phyloP scores from a whole-genome alignment of 2,888 invertebrate species.

The Melanargia galathea region DNA sequence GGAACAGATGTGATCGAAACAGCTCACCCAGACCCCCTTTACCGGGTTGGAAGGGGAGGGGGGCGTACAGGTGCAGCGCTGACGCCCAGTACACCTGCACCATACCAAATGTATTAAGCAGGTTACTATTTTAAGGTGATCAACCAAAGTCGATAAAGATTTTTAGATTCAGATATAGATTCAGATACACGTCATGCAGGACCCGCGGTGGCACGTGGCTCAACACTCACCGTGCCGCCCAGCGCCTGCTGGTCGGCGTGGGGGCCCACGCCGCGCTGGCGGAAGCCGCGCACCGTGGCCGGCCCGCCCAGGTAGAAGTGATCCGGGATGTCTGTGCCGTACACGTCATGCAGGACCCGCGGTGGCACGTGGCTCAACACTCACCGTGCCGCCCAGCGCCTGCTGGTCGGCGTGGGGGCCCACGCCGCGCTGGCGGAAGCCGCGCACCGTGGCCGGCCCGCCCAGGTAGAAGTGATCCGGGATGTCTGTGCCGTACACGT shows the following conservation, averaged over 20 bases:
- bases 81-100: conserved; percentile 90
- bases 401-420: conserved; percentile 92
- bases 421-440: conserved; percentile 93
- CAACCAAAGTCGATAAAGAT: too few species aligned
- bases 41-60: conserved; percentile 93
- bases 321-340: conserved; percentile 85
- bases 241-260: conserved; percentile 88
- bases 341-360: not conserved
- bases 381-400: conserved; percentile 86
- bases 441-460: conserved; percentile 93
- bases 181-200: not conserved
- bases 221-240: conserved; percentile 83
- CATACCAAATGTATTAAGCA: not conserved
- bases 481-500: conserved; percentile 84
- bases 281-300: conserved; percentile 93
- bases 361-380: conserved; percentile 25
- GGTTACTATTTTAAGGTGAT: too few species aligned
- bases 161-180: too few species aligned
- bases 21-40: conserved; percentile 90
- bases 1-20: conserved; percentile 93
- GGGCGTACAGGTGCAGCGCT: conserved; percentile 93
- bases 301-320: conserved; percentile 95
- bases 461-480: conserved; percentile 93
- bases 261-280: conserved; percentile 92
- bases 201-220: too few species aligned